These are phyloP conservation scores for Leuciscus waleckii DNA, from an alignment of 2,797 vertebrate genomes.

Conservation along the genomic window DNA sequence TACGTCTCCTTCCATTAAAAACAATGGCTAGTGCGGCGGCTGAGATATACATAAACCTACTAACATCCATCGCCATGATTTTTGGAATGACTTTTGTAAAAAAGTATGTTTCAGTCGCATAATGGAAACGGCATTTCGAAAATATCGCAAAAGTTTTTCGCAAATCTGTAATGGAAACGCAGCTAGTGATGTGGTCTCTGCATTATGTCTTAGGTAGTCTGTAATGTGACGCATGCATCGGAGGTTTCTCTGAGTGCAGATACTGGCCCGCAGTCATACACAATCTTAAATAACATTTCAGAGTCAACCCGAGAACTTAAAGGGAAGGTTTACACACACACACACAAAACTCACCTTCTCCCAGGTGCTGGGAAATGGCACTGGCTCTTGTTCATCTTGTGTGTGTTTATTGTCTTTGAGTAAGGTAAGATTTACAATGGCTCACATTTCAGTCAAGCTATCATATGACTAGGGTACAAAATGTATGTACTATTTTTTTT, in stretches of 20 bases:
- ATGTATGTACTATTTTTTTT: neutral
- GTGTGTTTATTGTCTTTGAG: neutral
- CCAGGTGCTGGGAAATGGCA: neutral
- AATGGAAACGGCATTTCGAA: too few species aligned
- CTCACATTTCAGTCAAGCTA: neutral
- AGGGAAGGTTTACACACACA: neutral
- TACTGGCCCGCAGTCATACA: neutral
- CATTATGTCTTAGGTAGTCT: conserved; percentile 3
- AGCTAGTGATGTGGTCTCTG: neutral
- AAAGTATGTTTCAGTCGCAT: too few species aligned
- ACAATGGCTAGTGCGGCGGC: too few species aligned
- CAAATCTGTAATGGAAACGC: too few species aligned
- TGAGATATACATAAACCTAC: too few species aligned
- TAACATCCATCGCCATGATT: too few species aligned
- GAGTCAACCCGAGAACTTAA: neutral
- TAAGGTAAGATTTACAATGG: neutral
- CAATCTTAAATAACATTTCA: neutral
- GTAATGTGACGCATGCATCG: neutral
- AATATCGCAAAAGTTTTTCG: too few species aligned
- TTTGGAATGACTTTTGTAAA: too few species aligned
- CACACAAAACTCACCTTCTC: neutral
- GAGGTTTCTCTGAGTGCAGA: conserved; percentile 19
- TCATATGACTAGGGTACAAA: neutral
- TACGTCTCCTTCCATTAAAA: too few species aligned
- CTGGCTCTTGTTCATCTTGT: neutral